A percentile compares a stretch with the other conserved stretches of the same genome.
phyloP scores from a whole-genome alignment of 1,140 invertebrate genomes.

The Drosophila teissieri region DNA sequence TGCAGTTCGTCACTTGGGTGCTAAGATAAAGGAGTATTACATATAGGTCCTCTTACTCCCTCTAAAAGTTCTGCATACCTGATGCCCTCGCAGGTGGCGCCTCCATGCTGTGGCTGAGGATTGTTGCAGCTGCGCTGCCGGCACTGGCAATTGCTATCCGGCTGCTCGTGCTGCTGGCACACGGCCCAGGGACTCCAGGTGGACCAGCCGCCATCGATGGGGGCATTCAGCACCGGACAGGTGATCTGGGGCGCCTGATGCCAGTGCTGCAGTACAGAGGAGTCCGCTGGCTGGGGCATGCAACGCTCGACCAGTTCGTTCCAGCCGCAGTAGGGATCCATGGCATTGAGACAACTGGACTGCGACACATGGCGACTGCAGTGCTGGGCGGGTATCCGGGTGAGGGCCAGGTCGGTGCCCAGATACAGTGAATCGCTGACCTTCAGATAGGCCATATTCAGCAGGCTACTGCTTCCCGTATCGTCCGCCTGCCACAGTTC shows the following conservation, averaged over 20 bases:
- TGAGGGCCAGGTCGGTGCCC: constrained; percentile 89
- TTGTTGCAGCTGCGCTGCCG: constrained; percentile 92
- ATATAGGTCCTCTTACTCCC: too few relatives aligned
- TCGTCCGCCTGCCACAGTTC: constrained; percentile 92
- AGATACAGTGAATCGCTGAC: constrained; percentile 93
- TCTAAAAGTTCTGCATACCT: neutral
- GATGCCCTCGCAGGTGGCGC: constrained; percentile 87
- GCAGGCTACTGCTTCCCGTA: constrained; percentile 80
- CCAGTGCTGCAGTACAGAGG: constrained; percentile 88
- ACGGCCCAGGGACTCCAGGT: constrained; percentile 89
- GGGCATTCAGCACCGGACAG: constrained; percentile 87
- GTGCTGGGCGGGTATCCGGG: constrained; percentile 91
- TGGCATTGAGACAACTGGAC: constrained; percentile 91
- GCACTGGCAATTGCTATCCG: constrained; percentile 89
- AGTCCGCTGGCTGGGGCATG: constrained; percentile 88
- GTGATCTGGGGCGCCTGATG: constrained; percentile 88
- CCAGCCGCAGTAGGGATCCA: constrained; percentile 98
- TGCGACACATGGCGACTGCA: constrained; percentile 90
- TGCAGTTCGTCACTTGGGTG: constrained; percentile 91
- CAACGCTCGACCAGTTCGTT: constrained; percentile 90
- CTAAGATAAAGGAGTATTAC: constrained; percentile 54
- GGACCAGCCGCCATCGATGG: constrained; percentile 92
- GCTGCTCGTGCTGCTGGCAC: constrained; percentile 86
- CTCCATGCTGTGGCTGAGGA: constrained; percentile 92
- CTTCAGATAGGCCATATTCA: constrained; percentile 91